phyloP scores from a whole-genome alignment of 2,888 invertebrate genomes.

The Euplagia quadripunctaria region DNA sequence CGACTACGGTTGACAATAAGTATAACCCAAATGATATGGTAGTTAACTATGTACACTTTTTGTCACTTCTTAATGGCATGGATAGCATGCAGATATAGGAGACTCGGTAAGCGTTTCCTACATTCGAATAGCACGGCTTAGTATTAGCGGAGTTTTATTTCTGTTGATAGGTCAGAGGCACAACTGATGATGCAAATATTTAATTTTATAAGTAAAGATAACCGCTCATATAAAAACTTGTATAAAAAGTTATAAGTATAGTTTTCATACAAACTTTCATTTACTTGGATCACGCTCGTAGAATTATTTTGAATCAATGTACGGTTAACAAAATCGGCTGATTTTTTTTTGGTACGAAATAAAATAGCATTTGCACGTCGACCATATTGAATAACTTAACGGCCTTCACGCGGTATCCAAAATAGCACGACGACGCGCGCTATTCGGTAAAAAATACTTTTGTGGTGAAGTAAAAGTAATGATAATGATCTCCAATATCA shows the following conservation, averaged over 20 bases:
- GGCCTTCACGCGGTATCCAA: background rate
- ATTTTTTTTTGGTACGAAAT: slow-evolving; percentile 12
- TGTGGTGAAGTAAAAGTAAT: background rate
- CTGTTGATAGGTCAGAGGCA: background rate
- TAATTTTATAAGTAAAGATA: background rate
- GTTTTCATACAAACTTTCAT: background rate
- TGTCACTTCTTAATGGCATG: no score
- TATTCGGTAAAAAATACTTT: slow-evolving; percentile 5
- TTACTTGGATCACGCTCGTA: no score
- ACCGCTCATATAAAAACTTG: background rate
- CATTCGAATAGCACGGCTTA: background rate
- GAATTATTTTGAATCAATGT: background rate
- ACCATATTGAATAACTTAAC: slow-evolving; percentile 26
- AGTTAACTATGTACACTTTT: no score
- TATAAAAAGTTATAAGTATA: background rate
- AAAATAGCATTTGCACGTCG: slow-evolving; percentile 17
- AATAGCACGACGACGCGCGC: slow-evolving; percentile 10
- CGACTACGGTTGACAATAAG: no score
- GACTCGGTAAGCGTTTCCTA: background rate
- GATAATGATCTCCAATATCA: no score
- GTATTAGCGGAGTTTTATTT: background rate
- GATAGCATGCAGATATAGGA: background rate
- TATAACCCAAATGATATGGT: no score
- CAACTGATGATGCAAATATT: background rate
- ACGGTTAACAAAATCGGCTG: background rate